These are phyloP conservation scores for Petrosia ficiformis DNA, from an alignment of 37 sponge, comb jelly and placozoan species.

Conservation along the genomic window DNA sequence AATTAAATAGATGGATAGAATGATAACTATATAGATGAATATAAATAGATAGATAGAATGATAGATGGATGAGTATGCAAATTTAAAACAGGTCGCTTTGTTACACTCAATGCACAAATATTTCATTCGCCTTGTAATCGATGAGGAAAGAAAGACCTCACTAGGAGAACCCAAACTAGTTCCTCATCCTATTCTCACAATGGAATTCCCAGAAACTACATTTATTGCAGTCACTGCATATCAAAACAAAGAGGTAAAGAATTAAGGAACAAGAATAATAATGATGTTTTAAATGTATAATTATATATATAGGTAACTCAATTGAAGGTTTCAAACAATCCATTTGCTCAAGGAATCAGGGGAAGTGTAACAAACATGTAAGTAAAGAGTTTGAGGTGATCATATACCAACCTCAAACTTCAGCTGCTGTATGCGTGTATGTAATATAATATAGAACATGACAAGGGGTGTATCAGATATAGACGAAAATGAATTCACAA, in stretches of 20 bases:
- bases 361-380: slow-evolving; percentile 67
- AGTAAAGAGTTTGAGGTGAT: no score
- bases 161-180: slow-evolving; percentile 13
- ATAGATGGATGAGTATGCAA: background rate
- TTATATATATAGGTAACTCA: slow-evolving; percentile 63
- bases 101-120: slow-evolving; percentile 88
- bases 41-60: no score
- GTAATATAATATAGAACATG: no score
- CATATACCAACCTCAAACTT: no score
- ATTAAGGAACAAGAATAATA: no score
- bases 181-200: slow-evolving; percentile 20
- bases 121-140: slow-evolving; percentile 48
- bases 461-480: no score
- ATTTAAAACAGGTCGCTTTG: slow-evolving; percentile 34
- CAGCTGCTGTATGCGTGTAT: no score
- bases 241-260: slow-evolving; percentile 81
- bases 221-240: slow-evolving; percentile 88
- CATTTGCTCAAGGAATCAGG: slow-evolving; percentile 86
- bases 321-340: slow-evolving; percentile 83
- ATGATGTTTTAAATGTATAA: no score
- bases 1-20: no score
- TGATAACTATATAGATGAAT: no score
- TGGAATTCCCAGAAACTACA: slow-evolving; percentile 73
- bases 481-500: no score
- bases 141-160: slow-evolving; percentile 44